A percentile compares a stretch with the other conserved stretches of the same genome.
These are phyloP conservation scores for Pectinophora gossypiella DNA, from an alignment of 1,140 invertebrate genomes.

Conservation along the genomic window DNA sequence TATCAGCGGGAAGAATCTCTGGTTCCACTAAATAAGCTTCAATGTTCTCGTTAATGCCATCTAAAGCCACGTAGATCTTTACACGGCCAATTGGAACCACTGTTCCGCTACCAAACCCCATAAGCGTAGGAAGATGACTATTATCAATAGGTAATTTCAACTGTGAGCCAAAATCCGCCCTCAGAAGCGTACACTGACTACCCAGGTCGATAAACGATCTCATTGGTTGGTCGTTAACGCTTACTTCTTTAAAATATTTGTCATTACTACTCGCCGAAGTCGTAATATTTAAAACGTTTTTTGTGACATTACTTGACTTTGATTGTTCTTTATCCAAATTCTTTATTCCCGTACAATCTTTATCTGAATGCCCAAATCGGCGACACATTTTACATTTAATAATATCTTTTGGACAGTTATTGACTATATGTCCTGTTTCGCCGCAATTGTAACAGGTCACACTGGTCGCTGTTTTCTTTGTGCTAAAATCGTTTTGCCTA, in stretches of 20 bases:
- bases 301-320: background rate
- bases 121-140: background rate
- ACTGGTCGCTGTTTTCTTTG: background rate
- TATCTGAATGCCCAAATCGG: background rate
- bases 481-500: background rate
- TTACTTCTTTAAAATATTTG: conserved; percentile 7
- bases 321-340: background rate
- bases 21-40: background rate
- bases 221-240: background rate
- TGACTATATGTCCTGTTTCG: background rate
- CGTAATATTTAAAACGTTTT: background rate
- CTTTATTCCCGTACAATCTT: background rate
- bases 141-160: background rate
- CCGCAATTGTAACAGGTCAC: background rate
- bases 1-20: conserved; percentile 2
- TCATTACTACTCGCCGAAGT: background rate
- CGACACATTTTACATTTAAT: background rate
- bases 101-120: background rate
- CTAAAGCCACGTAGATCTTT: background rate
- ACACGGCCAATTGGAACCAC: background rate
- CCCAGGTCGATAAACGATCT: conserved; percentile 4
- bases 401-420: background rate
- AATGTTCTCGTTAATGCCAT: background rate
- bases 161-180: background rate
- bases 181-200: conserved; percentile 4